Evolutionary conservation across 2,888 invertebrate genomes (phyloP), one percentile per base, ranked within the genome.

Genomic region (Lasioglossum pauxillum): DNA sequence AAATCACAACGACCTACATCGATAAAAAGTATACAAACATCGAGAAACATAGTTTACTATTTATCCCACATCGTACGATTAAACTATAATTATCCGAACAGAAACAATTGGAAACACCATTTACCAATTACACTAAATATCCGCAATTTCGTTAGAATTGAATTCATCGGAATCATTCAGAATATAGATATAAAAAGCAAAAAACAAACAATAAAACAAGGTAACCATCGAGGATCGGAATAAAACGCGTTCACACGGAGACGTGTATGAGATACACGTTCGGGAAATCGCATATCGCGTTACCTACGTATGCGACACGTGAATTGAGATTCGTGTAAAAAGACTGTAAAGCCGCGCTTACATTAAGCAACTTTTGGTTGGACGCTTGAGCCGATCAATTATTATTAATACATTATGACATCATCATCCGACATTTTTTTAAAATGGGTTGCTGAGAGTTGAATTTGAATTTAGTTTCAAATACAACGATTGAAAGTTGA

Each of bases 61-160:
- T 81, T 82, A 82, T 46, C 82, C 76, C 49, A 76, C 27, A 5
- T 35, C 16, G 35, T 64, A 23, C n/a, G 31, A 76, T 44, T 76
- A 72, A 67, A 67, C 23, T 44, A 57, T 35, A 35, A 49, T 60
- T 60, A 69, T 23, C 35, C 44, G 57, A 75, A 31, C 41, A 64
- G 49, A 41, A 60, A 49, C 41, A 53, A 38, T 53, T 69, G 57
- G 35, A 77, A 82, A n/a, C 64, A 82, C 76, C 82, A 44, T 75
- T 49, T 41, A 81, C 75, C 82, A 53, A 71, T 80, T 60, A 60
- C 67, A 10, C 27, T 41, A n/a, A 19, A 5, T n/a, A 69, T 38
- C 16, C 49, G 27, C 4, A 49, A 53, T 53, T 41, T 27, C 19
- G 19, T 44, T 8, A 10, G 12, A 74, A 69, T 41, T n/a, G 5